Base-by-base conservation (phyloP, 2,888 invertebrate species). In the Tetranychus truncatus region DNA sequence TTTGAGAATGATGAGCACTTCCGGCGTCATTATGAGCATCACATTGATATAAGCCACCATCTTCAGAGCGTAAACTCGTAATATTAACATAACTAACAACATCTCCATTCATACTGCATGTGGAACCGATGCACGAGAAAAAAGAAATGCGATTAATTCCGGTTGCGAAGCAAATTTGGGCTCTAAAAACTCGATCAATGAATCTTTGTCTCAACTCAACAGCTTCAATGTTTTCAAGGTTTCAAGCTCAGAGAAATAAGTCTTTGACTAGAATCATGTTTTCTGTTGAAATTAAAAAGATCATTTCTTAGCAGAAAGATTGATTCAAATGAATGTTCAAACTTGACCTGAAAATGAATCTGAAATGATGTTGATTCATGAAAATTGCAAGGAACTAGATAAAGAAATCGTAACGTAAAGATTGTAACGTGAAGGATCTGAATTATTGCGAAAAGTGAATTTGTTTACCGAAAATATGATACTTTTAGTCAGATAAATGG, bases 171-270 rank as follows among this genome's bases (percentile, higher is more conserved):
- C 55, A 2, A 20, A n/a, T 18, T 6, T 4, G 34, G 34, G 34
- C 34, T 3, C 5, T 0, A 34, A 3, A 34, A 34, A 34, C 34
- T 55, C 83, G 45, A 78, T 80, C 1, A 83, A 83, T 6, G 80
- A 79, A 77, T 84, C 84, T n/a, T 80, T 79, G 79, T 83, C 84
- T 74, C 81, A 80, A 3, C 84, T 84, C 1, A 83, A 75, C 83
- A 82, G 72, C 24, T 24, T 24, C 24, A 2, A 24, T 24, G 24
- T 24, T 24, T n/a, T 24, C 24, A 24, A 24, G 24, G 1, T 24
- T 1, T 24, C 2, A 24, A 24, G 24, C 1, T 24, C 1, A 24
- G 24, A 24, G 24, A 24, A 24, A 24, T 24, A 24, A 24, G 24
- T 24, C 2, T 24, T 24, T 24, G 24, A 24, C 24, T 24, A 2